phyloP scores from a whole-genome alignment of 2,888 invertebrate genomes.

The Eristalis pertinax region DNA sequence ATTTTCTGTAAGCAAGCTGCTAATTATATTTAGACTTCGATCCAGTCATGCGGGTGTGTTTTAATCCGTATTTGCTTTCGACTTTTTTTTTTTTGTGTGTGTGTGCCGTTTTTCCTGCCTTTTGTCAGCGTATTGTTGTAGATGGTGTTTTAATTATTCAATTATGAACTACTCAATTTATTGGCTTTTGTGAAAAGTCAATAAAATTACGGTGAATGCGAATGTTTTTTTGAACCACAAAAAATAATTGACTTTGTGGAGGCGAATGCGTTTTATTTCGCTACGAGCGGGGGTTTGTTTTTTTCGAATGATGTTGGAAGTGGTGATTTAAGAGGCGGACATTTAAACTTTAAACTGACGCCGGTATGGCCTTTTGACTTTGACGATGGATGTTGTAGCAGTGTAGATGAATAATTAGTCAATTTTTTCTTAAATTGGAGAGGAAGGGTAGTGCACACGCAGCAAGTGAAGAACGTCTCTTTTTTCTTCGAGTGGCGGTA shows the following conservation, averaged over 20 bases:
- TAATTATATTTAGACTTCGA: conserved; percentile 23
- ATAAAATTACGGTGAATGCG: conserved; percentile 9
- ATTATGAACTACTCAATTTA: conserved; percentile 22
- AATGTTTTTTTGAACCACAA: background rate
- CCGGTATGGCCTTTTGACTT: too few relatives aligned
- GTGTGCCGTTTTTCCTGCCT: background rate
- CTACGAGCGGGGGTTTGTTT: too few relatives aligned
- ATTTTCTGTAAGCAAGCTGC: conserved; percentile 19
- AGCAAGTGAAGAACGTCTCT: too few relatives aligned
- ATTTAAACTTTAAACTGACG: too few relatives aligned
- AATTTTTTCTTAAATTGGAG: too few relatives aligned
- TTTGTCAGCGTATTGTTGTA: background rate
- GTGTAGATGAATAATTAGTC: too few relatives aligned
- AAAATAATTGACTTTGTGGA: background rate
- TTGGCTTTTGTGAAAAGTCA: conserved; percentile 17
- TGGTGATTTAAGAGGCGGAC: too few relatives aligned
- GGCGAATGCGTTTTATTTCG: background rate
- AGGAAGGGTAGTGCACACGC: too few relatives aligned
- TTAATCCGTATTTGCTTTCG: background rate
- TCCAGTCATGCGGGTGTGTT: conserved; percentile 20
- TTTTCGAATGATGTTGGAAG: too few relatives aligned
- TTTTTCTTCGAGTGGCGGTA: too few relatives aligned
- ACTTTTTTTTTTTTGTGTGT: background rate
- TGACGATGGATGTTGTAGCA: too few relatives aligned
- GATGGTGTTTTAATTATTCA: conserved; percentile 31